These are phyloP conservation scores for Karalla daura DNA, from an alignment of 2,797 vertebrate genomes.

Conservation along the genomic window DNA sequence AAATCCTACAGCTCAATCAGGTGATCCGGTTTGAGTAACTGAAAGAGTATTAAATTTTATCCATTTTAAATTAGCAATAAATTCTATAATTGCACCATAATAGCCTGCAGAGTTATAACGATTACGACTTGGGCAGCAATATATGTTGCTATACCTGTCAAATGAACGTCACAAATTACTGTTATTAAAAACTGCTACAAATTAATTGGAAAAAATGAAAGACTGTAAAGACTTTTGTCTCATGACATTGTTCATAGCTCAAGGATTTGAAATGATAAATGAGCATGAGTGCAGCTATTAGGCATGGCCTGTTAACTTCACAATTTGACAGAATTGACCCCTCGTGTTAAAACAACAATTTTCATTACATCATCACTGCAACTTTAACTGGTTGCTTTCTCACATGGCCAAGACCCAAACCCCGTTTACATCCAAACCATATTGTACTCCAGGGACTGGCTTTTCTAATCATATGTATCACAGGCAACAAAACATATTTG, in stretches of 20 bases:
- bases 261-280: slow-evolving; percentile 36
- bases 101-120: no score
- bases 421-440: slow-evolving; percentile 52
- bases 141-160: no score
- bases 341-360: slow-evolving; percentile 35
- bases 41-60: no score
- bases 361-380: slow-evolving; percentile 60
- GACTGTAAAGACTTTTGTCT: background rate
- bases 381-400: slow-evolving; percentile 64
- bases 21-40: no score
- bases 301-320: slow-evolving; percentile 60
- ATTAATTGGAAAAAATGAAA: no score
- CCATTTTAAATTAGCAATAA: no score
- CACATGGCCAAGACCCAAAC: slow-evolving; percentile 45
- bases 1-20: no score
- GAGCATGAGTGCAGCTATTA: slow-evolving; percentile 25
- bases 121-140: no score
- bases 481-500: slow-evolving; percentile 51
- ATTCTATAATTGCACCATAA: no score
- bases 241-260: background rate
- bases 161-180: no score
- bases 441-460: slow-evolving; percentile 40
- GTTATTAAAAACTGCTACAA: no score
- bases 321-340: slow-evolving; percentile 39
- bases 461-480: slow-evolving; percentile 62